These are phyloP conservation scores for Coptotermes formosanus DNA, from an alignment of 1,140 invertebrate genomes.

Conservation along the genomic window DNA sequence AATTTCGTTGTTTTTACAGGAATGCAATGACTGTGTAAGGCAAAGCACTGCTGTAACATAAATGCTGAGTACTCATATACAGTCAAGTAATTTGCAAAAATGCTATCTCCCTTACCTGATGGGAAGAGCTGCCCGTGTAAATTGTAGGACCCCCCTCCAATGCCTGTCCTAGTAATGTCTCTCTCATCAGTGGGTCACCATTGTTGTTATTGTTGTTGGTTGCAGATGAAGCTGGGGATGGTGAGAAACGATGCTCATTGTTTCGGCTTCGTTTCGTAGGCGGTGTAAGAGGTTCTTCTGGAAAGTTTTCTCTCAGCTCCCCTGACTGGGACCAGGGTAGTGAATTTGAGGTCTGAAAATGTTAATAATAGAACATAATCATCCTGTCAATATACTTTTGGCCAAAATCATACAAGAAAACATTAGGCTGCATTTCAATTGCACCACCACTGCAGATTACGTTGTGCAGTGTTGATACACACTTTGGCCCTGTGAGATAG, in stretches of 20 bases:
- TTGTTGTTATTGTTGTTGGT: slow-evolving; percentile 40
- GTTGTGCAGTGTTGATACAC: too few relatives aligned
- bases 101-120: slow-evolving; percentile 30
- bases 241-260: slow-evolving; percentile 34
- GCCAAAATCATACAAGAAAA: not conserved
- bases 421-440: too few relatives aligned
- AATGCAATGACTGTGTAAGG: too few relatives aligned
- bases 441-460: too few relatives aligned
- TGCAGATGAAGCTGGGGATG: slow-evolving; percentile 35
- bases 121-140: slow-evolving; percentile 43
- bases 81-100: slow-evolving; percentile 25
- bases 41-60: too few relatives aligned
- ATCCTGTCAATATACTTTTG: not conserved
- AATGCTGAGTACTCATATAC: not conserved
- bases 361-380: not conserved
- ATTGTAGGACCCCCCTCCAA: slow-evolving; percentile 62
- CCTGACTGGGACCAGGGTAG: slow-evolving; percentile 36
- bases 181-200: slow-evolving; percentile 58
- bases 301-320: slow-evolving; percentile 31
- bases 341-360: slow-evolving; percentile 39
- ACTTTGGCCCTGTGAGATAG: too few relatives aligned
- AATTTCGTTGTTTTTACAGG: too few relatives aligned
- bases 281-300: slow-evolving; percentile 32
- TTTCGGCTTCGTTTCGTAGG: slow-evolving; percentile 33
- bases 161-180: slow-evolving; percentile 70